Conservation (phyloP, 2,888 invertebrate species). For the Cylloceria caligata region DNA sequence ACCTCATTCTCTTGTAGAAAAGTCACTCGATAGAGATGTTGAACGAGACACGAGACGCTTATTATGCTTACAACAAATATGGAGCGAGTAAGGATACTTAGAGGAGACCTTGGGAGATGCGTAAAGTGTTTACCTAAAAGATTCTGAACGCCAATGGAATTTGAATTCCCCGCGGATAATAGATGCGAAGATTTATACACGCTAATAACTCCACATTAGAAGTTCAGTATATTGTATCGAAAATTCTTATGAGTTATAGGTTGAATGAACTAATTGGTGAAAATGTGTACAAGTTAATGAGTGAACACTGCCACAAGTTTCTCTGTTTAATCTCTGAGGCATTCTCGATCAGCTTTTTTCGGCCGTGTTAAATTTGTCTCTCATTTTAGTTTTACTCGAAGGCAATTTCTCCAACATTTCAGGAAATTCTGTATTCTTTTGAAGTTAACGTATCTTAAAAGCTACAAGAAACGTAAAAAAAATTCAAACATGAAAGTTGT, state of each 20-base stretch:
- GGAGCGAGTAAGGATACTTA: constrained; percentile 6
- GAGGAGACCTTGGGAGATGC: not conserved
- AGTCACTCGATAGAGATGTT: constrained; percentile 19
- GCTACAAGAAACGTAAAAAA: too few relatives aligned
- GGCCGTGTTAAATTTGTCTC: too few relatives aligned
- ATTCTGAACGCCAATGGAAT: not conserved
- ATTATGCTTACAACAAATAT: constrained; percentile 1
- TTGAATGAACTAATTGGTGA: too few relatives aligned
- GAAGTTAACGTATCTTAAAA: too few relatives aligned
- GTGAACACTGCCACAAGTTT: too few relatives aligned
- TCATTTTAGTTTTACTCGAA: too few relatives aligned
- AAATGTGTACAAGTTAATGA: too few relatives aligned
- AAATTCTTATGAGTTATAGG: not conserved
- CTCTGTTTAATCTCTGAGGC: too few relatives aligned
- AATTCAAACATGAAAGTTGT: too few relatives aligned
- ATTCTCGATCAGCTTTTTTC: too few relatives aligned
- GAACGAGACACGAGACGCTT: constrained; percentile 16
- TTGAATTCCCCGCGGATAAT: not conserved
- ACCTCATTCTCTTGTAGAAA: constrained; percentile 15
- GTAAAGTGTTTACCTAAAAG: not conserved
- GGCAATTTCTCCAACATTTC: too few relatives aligned
- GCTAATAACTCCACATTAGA: not conserved
- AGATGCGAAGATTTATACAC: not conserved
- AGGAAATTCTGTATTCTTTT: too few relatives aligned
- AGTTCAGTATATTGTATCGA: not conserved